Evolutionary conservation across 1,140 invertebrate genomes (phyloP), one percentile per base, ranked within the genome.

Genomic region (Danaus melanippus): DNA sequence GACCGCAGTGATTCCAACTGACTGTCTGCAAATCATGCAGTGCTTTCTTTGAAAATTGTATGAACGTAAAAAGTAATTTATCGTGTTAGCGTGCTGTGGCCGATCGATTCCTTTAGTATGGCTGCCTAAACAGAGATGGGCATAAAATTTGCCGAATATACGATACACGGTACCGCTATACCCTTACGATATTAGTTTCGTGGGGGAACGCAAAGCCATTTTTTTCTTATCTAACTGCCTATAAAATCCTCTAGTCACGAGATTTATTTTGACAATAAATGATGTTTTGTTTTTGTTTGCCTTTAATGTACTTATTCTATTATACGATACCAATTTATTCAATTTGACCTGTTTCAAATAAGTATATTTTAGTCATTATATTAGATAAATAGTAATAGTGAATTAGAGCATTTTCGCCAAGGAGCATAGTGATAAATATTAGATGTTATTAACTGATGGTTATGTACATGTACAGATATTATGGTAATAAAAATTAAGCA

Each of bases 1-100:
- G 59, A 50, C 60, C 46, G 46, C 50, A 57, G 53, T 53, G 60
- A 55, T 60, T 59, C 55, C 60, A 62, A 67, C 61, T 69, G 73
- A 79, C 80, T 84, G 74, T 59, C 69, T 67, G 66, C 71, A 73
- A 74, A 72, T 65, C 73, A 74, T 84, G 79, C 74, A 76, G 65
- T 62, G 70, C 62, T 74, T 77, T 70, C 66, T 72, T 69, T 67
- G 66, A 69, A 72, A 67, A 74, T 71, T 72, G 62, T 68, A 68
- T 72, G 47, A 83, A 66, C 77, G 76, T 74, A 84, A 86, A 86
- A 83, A 82, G 76, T 84, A 80, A 84, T 79, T 84, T 84, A 84
- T 86, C 67, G 78, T 66, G 65, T 69, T 83, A 56, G 76, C 83
- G 79, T 86, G 78, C 63, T 68, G 66, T 47, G 64, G 66, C 48